Base-by-base conservation (phyloP, 92 coral and sea anemone species). In the Zoanthus solanderi region DNA sequence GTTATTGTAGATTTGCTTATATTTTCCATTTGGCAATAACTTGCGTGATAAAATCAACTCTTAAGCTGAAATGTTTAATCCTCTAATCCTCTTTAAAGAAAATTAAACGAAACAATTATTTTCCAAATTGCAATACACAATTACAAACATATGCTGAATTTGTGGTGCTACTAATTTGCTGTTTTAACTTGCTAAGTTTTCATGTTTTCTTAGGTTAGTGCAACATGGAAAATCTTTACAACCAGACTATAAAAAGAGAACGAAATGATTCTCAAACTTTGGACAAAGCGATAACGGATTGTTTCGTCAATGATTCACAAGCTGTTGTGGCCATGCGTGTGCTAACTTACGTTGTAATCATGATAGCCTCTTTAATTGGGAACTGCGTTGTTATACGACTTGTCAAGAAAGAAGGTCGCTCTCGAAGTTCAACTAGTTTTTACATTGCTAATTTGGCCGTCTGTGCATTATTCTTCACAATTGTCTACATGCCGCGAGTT, bases 401-500 rank as follows among this genome's bases (percentile, higher is more conserved):
- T 37, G 90, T 87, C 12, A 88, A 84, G 9, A 88, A 83, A 53
- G 81, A 47, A 50, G 86, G 90, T 50, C 65, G 66, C 17, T 45
- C 89, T 7, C 84, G 94, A 28, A 91, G 91, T 50, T 71, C 94
- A 10, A 92, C 90, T 16, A 87, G 92, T 45, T 82, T 79, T 72
- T 89, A 91, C 66, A 86, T 93, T 3, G 87, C 92, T 28, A 93
- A 89, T 46, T 86, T 93, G 94, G 88, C 92, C 15, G 53, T 91
- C 37, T 86, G 91, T 6, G 94, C 92, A 61, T 56, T 93, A 9
- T 29, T 88, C 1, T 85, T 91, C 13, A 93, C 92, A 10, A 17
- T 91, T 2, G 82, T 88, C 13, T 93, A 91, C 79, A 93, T 93
- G 96, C 96, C 94, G 44, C 78, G 96, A 23, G 87, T 86, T 16